Evolutionary conservation across 1,140 invertebrate genomes (phyloP), one percentile per base, ranked within the genome.

Genomic region (Lepidostoma basale): DNA sequence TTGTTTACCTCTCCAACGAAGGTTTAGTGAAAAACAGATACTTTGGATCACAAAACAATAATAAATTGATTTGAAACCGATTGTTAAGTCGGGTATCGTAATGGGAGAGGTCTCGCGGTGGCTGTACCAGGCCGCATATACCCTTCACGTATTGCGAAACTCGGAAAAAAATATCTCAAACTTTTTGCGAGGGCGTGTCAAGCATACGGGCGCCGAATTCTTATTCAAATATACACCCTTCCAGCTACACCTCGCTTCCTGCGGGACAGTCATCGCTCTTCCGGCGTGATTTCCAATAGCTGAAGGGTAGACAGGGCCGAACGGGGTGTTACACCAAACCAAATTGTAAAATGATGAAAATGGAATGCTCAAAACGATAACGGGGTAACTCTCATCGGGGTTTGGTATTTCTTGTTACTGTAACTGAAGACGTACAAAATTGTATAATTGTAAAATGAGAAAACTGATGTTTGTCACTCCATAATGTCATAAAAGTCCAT

Each of bases 161-260:
- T 45, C 25, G 25, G 25, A 40, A 59, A 58, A n/a, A 54, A 62
- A 62, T 62, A 62, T 62, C 40, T 62, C 18, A 26, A 45, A 44
- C 1, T 59, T 59, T 42, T 18, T 30, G 23, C n/a, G 59, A 18
- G 33, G 59, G 59, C 59, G 39, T 62, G 59, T 30, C 59, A 6
- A 18, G 40, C 39, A 45, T 45, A 62, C 59, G 59, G 59, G 59
- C 12, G 20, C 40, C 12, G 59, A 62, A 62, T 62, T 45, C 59
- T 62, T 62, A 62, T 62, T 62, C 59, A 62, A 62, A 62, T 62
- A 45, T 44, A 45, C 59, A 26, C 59, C 39, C 16, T 20, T 20
- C 56, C 20, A n/a, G 30, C 8, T 18, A 30, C 9, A 12, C 30
- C 26, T 1, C 45, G 22, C 10, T 23, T 54, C 49, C 54, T 59